phyloP scores from a whole-genome alignment of 2,888 invertebrate genomes.

The Nemotelus nigrinus region DNA sequence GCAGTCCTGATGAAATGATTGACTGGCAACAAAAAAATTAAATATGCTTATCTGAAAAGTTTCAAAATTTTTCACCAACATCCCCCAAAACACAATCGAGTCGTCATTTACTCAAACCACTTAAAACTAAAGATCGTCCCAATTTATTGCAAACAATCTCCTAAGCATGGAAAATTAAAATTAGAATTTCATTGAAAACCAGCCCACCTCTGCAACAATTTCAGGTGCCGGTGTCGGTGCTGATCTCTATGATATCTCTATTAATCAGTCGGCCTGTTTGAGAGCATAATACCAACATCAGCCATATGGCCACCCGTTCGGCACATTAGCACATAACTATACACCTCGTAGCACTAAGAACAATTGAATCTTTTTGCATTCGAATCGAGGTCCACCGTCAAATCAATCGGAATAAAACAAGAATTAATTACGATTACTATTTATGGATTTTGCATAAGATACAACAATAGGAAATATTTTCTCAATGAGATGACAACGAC shows the following conservation, averaged over 20 bases:
- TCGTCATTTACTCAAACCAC: background rate
- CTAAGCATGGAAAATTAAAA: background rate
- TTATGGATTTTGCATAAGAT: constrained; percentile 17
- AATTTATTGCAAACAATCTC: background rate
- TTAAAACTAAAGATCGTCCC: background rate
- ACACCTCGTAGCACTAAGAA: background rate
- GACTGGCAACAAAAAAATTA: background rate
- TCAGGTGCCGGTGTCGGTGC: constrained; percentile 6
- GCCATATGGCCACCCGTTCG: background rate
- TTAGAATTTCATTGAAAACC: constrained; percentile 32
- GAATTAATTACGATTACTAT: constrained; percentile 22
- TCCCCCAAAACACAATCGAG: background rate
- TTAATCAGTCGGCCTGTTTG: background rate
- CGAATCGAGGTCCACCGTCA: background rate
- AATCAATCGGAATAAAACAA: constrained; percentile 2
- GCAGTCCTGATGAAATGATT: background rate
- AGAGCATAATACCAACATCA: background rate
- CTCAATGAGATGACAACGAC: constrained; percentile 7
- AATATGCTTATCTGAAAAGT: background rate
- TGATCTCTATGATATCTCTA: background rate
- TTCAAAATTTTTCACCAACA: background rate
- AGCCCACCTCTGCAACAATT: constrained; percentile 6
- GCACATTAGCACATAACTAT: too few species aligned
- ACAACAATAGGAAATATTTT: constrained; percentile 22
- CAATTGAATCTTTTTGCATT: background rate